Evolutionary conservation across 2,797 vertebrate species (phyloP).

Genomic region (Aulostomus chinensis): DNA sequence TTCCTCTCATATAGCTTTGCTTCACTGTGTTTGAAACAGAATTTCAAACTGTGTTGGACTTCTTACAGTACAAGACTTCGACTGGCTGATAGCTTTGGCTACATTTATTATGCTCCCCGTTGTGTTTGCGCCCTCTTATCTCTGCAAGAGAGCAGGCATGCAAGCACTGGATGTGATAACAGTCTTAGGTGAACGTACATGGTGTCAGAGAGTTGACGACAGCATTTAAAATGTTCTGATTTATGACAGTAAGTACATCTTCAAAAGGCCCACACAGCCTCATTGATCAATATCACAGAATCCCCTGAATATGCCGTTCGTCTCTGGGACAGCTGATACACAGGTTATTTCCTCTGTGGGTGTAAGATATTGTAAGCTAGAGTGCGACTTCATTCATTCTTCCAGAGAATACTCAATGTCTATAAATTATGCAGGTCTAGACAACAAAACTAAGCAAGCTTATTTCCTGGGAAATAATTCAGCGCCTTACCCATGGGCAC

Average conservation of each 20-base stretch:
- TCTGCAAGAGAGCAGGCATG: not conserved
- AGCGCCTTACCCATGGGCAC: too few species aligned
- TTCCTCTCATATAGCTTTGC: too few species aligned
- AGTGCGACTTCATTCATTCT: constrained; percentile 20
- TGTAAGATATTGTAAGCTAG: constrained; percentile 25
- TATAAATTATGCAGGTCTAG: constrained; percentile 41
- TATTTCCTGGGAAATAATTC: constrained; percentile 33
- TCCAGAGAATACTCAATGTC: not conserved
- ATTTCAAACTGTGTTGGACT: not conserved
- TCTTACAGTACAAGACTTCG: not conserved
- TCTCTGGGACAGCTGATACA: constrained; percentile 2
- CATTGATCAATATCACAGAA: constrained; percentile 1
- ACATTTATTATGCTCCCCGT: not conserved
- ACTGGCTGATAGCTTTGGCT: not conserved
- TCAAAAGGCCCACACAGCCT: not conserved
- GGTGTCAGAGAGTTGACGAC: not conserved
- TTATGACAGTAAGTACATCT: constrained; percentile 3
- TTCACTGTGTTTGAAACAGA: not conserved
- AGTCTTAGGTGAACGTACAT: not conserved
- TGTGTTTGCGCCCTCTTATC: constrained; percentile 4
- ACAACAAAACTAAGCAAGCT: constrained; percentile 27
- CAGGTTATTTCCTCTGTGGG: constrained; percentile 18
- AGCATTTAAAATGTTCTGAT: constrained; percentile 1
- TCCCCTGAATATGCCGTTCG: not conserved
- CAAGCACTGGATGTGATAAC: not conserved